Percentiles rank a stretch among this genome's conserved stretches.
Evolutionary conservation across 2,888 invertebrate genomes (phyloP).

Genomic region (Chloroclysta siterata): DNA sequence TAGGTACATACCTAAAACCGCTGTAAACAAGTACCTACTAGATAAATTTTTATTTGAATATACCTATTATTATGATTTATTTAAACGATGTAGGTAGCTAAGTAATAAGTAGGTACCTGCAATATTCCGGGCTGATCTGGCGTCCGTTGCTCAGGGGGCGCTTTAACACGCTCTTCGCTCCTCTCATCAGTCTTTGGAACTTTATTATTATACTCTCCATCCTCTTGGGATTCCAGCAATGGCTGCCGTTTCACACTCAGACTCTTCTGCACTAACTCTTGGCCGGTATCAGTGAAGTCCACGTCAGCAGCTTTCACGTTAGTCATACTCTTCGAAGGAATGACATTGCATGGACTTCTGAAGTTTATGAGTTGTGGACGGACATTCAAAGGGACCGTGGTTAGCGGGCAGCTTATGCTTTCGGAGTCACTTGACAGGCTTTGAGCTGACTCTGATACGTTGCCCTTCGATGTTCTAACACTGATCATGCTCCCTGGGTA

Average conservation of each 20-base stretch:
- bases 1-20: no score
- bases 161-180: conserved; percentile 58
- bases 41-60: no score
- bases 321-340: conserved; percentile 86
- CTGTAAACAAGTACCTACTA: no score
- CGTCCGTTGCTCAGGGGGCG: conserved; percentile 54
- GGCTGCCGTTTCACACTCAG: conserved; percentile 81
- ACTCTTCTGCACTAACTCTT: conserved; percentile 66
- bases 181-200: conserved; percentile 79
- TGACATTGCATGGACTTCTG: conserved; percentile 70
- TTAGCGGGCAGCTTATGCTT: conserved; percentile 82
- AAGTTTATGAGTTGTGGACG: conserved; percentile 80
- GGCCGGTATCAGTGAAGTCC: conserved; percentile 76
- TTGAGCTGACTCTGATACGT: conserved; percentile 87
- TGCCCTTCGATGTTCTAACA: conserved; percentile 85
- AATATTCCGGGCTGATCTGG: conserved; percentile 84
- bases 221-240: conserved; percentile 72
- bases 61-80: no score
- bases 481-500: conserved; percentile 87
- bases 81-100: background rate
- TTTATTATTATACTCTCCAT: conserved; percentile 79
- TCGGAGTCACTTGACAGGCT: conserved; percentile 88
- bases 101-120: conserved; percentile 79
- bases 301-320: conserved; percentile 84
- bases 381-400: conserved; percentile 82